Percentiles rank a stretch among this genome's conserved stretches.
phyloP scores from a whole-genome alignment of 2,797 vertebrate species.

The Arrhamphus sclerolepis region DNA sequence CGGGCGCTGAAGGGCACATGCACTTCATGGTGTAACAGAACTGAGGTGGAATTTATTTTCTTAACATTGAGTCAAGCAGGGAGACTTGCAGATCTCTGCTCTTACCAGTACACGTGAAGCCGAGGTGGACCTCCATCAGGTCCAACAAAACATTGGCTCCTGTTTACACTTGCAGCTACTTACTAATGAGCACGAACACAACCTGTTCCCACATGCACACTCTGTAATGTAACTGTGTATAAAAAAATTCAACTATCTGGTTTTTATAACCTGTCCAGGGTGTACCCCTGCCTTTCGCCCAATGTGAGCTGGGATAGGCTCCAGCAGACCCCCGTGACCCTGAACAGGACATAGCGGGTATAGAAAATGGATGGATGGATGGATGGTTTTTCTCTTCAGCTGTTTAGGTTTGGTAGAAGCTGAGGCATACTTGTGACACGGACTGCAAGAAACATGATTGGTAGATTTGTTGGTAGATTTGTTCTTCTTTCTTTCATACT shows the following conservation, averaged over 20 bases:
- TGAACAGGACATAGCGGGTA: no score
- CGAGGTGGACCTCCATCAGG: slow-evolving; percentile 21
- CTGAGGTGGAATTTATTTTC: not conserved
- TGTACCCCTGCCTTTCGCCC: no score
- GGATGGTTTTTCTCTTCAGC: slow-evolving; percentile 11
- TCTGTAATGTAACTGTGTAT: slow-evolving; percentile 30
- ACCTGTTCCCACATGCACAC: slow-evolving; percentile 24
- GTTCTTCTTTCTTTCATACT: no score
- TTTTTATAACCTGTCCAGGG: no score
- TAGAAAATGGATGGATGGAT: no score
- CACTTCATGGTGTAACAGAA: slow-evolving; percentile 89
- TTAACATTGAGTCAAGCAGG: not conserved
- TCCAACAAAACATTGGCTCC: slow-evolving; percentile 19
- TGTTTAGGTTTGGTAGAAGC: slow-evolving; percentile 23
- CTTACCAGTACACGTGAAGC: not conserved
- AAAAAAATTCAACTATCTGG: slow-evolving; percentile 43
- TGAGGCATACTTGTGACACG: no score
- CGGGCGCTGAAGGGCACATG: slow-evolving; percentile 94
- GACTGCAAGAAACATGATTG: no score
- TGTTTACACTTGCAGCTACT: slow-evolving; percentile 32
- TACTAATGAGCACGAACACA: slow-evolving; percentile 7
- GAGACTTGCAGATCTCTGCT: not conserved
- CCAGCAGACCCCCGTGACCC: no score
- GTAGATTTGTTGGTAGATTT: no score
- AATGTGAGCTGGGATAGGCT: no score